A percentile compares a stretch with the other conserved stretches of the same genome.
Conservation (phyloP, 2,113 vertebrate genomes). For the Syngnathus scovelli region DNA sequence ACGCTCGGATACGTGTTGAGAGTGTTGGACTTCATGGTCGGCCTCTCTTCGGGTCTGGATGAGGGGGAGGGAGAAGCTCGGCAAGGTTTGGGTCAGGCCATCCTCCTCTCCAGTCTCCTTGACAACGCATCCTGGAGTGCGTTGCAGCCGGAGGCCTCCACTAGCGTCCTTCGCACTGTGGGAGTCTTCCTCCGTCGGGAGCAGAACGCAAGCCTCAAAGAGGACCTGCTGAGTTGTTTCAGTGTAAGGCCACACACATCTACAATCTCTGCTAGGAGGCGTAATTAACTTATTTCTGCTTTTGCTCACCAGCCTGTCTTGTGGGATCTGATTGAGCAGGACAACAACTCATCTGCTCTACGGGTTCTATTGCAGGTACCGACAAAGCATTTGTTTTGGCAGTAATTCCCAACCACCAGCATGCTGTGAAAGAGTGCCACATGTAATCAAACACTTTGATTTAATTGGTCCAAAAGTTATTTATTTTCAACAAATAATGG, state of each 20-base stretch:
- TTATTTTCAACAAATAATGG: neutral
- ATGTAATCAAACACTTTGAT: neutral
- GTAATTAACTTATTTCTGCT: slow-evolving; percentile 28
- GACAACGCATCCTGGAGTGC: slow-evolving; percentile 80
- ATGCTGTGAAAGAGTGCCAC: neutral
- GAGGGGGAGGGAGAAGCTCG: slow-evolving; percentile 75
- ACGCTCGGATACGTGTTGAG: slow-evolving; percentile 76
- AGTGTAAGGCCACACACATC: slow-evolving; percentile 71
- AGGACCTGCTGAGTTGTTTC: slow-evolving; percentile 83
- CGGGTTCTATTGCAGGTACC: slow-evolving; percentile 78
- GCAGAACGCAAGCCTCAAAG: slow-evolving; percentile 66
- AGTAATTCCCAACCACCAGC: neutral
- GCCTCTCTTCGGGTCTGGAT: slow-evolving; percentile 68
- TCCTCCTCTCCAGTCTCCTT: slow-evolving; percentile 84
- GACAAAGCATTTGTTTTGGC: neutral
- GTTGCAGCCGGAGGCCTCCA: slow-evolving; percentile 71
- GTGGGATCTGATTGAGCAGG: slow-evolving; percentile 80
- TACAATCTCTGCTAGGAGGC: neutral
- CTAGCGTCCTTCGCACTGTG: slow-evolving; percentile 75
- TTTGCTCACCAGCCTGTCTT: slow-evolving; percentile 71
- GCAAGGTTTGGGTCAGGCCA: slow-evolving; percentile 77
- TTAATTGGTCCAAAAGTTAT: neutral
- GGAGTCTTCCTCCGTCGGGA: slow-evolving; percentile 74
- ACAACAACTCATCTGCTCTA: slow-evolving; percentile 70
- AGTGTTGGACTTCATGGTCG: slow-evolving; percentile 77